Evolutionary conservation across 64 coral and sea anemone genomes (phyloP).

Genomic region (Anthopleura sola): DNA sequence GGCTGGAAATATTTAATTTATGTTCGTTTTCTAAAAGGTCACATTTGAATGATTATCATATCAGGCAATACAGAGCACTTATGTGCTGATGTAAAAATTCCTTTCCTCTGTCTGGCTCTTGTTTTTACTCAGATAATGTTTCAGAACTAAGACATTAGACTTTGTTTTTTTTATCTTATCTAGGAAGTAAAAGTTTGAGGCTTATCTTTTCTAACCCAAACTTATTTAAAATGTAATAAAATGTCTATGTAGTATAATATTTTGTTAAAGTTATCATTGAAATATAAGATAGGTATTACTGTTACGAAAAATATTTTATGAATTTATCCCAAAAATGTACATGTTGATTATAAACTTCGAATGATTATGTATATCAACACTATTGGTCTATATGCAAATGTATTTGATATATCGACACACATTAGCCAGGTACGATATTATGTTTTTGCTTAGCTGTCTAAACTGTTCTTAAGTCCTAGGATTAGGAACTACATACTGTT

Average conservation of each 20-base stretch:
- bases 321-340: not conserved
- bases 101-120: not conserved
- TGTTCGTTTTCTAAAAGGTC: not conserved
- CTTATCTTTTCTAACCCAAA: too few species aligned
- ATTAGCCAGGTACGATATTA: not conserved
- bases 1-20: too few species aligned
- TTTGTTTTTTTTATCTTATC: too few species aligned
- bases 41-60: not conserved
- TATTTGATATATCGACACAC: not conserved
- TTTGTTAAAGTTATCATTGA: too few species aligned
- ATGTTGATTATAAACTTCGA: not conserved
- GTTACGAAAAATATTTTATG: too few species aligned
- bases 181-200: too few species aligned
- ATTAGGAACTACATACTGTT: slow-evolving; percentile 10
- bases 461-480: not conserved
- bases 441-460: not conserved
- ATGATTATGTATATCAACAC: not conserved
- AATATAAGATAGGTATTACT: too few species aligned
- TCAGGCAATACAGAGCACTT: not conserved
- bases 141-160: not conserved
- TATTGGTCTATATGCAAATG: not conserved
- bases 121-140: not conserved
- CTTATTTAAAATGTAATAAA: too few species aligned
- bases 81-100: not conserved
- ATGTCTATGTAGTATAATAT: too few species aligned